Evolutionary conservation across 1,140 invertebrate genomes (phyloP).

Genomic region (Ceratosolen fusciceps): DNA sequence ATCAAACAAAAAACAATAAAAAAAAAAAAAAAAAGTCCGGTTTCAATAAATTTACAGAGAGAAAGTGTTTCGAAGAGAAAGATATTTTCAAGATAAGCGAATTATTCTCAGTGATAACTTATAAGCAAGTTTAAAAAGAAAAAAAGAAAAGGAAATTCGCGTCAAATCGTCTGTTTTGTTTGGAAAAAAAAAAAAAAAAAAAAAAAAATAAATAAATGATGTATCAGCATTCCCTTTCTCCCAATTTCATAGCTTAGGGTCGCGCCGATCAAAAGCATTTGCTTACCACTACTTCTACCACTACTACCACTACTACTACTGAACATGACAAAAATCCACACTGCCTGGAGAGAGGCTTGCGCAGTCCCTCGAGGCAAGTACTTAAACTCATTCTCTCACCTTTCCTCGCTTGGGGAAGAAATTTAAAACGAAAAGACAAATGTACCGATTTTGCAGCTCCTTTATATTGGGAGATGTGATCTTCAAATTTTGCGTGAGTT

Average conservation of each 20-base stretch:
- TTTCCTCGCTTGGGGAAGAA: conserved; percentile 47
- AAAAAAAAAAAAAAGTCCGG: conserved; percentile 50
- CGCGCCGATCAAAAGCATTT: conserved; percentile 72
- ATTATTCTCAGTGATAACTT: conserved; percentile 19
- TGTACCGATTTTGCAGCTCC: conserved; percentile 61
- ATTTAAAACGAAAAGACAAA: conserved; percentile 17
- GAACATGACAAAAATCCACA: conserved; percentile 72
- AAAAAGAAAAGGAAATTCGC: conserved; percentile 33
- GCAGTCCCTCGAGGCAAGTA: conserved; percentile 73
- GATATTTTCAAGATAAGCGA: conserved; percentile 45
- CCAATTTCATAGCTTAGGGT: conserved; percentile 73
- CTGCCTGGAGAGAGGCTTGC: conserved; percentile 71
- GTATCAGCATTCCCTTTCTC: conserved; percentile 71
- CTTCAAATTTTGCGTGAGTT: conserved; percentile 56
- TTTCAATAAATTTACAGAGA: conserved; percentile 53
- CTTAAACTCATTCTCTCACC: conserved; percentile 64
- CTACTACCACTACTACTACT: conserved; percentile 72
- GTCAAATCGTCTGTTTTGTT: conserved; percentile 17
- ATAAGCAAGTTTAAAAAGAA: conserved; percentile 43
- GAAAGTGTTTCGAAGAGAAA: conserved; percentile 53
- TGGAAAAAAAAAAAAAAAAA: conserved; percentile 48
- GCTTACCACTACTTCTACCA: conserved; percentile 71
- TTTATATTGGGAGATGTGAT: conserved; percentile 52
- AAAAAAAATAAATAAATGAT: conserved; percentile 58
- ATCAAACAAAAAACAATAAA: no score